Conservation (phyloP, 2,113 vertebrate species). For the Elephas maximus region DNA sequence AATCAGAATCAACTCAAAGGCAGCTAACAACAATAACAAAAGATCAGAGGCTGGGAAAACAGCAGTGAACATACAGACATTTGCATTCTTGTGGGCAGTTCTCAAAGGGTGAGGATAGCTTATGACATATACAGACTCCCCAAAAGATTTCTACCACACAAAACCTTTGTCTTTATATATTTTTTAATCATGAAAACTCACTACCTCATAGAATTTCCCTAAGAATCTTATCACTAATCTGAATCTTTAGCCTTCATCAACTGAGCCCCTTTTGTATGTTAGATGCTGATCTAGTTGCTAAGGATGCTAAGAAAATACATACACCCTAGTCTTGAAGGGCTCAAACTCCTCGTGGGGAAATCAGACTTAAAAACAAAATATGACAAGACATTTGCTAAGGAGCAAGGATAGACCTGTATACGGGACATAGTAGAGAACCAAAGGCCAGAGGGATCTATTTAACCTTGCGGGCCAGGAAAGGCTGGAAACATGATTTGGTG, state of each 20-base stretch:
- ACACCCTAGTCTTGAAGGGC: not conserved
- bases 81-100: not conserved
- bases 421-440: not conserved
- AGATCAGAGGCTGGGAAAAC: not conserved
- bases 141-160: not conserved
- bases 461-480: not conserved
- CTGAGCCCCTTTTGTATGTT: not conserved
- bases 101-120: not conserved
- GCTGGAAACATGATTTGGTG: not conserved
- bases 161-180: not conserved
- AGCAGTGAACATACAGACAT: not conserved
- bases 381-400: not conserved
- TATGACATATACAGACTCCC: not conserved
- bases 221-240: not conserved
- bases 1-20: no score
- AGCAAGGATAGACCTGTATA: not conserved
- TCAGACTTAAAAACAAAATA: conserved; percentile 33
- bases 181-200: conserved; percentile 5
- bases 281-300: not conserved
- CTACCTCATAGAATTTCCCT: not conserved
- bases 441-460: not conserved
- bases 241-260: not conserved
- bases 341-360: not conserved
- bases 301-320: not conserved
- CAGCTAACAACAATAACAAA: no score